phyloP scores from a whole-genome alignment of 2,797 vertebrate genomes.

The Neosalanx taihuensis region DNA sequence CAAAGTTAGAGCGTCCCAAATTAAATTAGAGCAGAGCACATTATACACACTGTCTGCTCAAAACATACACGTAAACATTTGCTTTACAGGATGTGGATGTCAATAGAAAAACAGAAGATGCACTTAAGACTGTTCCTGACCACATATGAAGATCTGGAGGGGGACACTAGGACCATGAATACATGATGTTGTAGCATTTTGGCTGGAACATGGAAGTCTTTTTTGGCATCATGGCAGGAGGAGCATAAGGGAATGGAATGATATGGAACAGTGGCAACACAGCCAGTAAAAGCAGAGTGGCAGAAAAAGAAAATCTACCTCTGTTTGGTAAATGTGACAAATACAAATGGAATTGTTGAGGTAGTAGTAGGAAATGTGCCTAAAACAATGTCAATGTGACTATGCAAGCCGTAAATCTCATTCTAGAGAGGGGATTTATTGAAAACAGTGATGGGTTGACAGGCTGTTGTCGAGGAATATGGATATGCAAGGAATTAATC shows the following conservation, averaged over 20 bases:
- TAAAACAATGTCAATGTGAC: slow-evolving; percentile 21
- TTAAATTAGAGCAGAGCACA: no score
- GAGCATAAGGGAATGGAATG: no score
- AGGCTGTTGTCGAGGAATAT: background rate
- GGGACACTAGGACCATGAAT: slow-evolving; percentile 9
- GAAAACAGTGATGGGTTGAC: background rate
- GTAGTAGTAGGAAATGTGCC: slow-evolving; percentile 17
- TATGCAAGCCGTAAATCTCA: background rate
- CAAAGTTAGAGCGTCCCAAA: background rate
- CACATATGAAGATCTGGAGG: slow-evolving; percentile 58
- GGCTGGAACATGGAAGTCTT: background rate
- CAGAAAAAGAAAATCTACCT: background rate
- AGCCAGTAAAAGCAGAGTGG: background rate
- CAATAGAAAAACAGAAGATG: slow-evolving; percentile 73
- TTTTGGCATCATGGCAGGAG: background rate
- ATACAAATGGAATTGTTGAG: slow-evolving; percentile 7
- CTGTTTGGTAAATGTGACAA: background rate
- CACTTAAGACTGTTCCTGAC: slow-evolving; percentile 74
- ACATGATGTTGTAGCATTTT: slow-evolving; percentile 20
- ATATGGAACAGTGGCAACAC: background rate
- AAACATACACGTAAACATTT: no score
- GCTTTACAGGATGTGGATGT: slow-evolving; percentile 72
- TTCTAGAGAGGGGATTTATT: no score
- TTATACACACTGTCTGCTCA: no score
- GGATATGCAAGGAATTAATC: background rate